Base-by-base conservation (phyloP, 2,113 vertebrate species). In the Andinoacara biseriatus region DNA sequence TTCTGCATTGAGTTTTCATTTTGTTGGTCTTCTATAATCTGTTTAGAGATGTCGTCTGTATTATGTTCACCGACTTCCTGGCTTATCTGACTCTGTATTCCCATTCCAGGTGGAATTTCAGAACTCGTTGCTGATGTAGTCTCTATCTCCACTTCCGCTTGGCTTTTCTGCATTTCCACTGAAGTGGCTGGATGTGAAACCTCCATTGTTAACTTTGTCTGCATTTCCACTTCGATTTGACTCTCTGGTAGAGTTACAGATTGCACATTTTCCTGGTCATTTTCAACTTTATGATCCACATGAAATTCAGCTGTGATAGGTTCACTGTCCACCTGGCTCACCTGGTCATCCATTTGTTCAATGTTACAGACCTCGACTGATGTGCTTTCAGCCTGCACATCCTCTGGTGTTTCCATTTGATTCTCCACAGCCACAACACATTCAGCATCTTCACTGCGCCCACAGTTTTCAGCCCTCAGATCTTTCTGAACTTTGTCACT, bases 51-150 rank as follows among this genome's bases (percentile, higher is more conserved):
- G 5, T 63, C 31, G 1, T 59, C 74, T 26, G 67, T 20, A 13
- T 10, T 62, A 33, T 67, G 20, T 58, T 24, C n/a, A 59, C 10
- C 22, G 7, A 58, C 18, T 18, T 80, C 75, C 58, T 58, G 56
- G 14, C 5, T 84, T 63, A 81, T 20, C 35, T 43, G 43, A 77
- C 56, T 26, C 11, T 80, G 83, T 49, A 74, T 63, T 65, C 78
- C 65, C 10, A 76, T 22, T 52, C 18, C 56, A 60, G 3, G 49
- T 31, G 59, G 35, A 4, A 13, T 15, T 15, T 40, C 11, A 29
- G 29, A 31, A 14, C 24, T 56, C 2, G 26, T 56, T 17, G 33
- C 49, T 63, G 65, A 57, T 69, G 38, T 40, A 20, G 43, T 65
- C 54, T 67, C 52, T 5, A 24, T 29, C 22, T 38, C 33, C n/a